Evolutionary conservation across 2,113 vertebrate species (phyloP), one percentile per base, ranked within the genome.

Genomic region (Sebastes schlegelii): DNA sequence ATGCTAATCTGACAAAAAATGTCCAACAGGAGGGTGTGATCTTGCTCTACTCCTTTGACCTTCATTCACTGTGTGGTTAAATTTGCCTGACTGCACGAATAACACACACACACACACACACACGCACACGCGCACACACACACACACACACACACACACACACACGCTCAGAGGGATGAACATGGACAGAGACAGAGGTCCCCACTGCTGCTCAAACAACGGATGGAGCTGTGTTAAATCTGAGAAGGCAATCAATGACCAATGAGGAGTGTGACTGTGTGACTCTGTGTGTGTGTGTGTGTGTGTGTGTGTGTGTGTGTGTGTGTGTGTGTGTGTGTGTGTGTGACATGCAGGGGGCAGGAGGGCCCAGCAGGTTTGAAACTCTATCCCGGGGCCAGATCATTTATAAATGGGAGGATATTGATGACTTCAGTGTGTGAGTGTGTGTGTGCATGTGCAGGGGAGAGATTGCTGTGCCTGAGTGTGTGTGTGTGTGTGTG

Each of bases 201-300:
- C 5, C 86, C 86, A 77, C 64, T 78, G 85, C 82, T 89, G 83
- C 91, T 90, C 80, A 87, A 90, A 91, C 92, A 92, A 86, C 74
- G 84, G 89, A 94, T 94, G 92, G 88, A 93, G 91, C 91, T 89
- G 92, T 93, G 93, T 90, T 95, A 95, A 96, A 95, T 95, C 93
- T 94, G 93, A 97, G 95, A 95, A 88, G 90, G 87, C 77, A 89
- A 97, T 97, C 96, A 95, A 96, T 97, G 96, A 86, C 91, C 90
- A 92, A 88, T 90, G 85, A 86, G 77, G 87, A 86, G 84, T 86
- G 88, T 84, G 86, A 73, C 74, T 91, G 72, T 58, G 75, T 61
- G 54, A 21, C 23, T 74, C 63, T 81, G 69, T 76, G 65, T 84
- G 68, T 85, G 69, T 86, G 86, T 78, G 72, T 67, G 82, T 80